A percentile compares a stretch with the other conserved stretches of the same genome.
phyloP scores from a whole-genome alignment of 2,113 vertebrate species.

The Syngnathoides biaculeatus region DNA sequence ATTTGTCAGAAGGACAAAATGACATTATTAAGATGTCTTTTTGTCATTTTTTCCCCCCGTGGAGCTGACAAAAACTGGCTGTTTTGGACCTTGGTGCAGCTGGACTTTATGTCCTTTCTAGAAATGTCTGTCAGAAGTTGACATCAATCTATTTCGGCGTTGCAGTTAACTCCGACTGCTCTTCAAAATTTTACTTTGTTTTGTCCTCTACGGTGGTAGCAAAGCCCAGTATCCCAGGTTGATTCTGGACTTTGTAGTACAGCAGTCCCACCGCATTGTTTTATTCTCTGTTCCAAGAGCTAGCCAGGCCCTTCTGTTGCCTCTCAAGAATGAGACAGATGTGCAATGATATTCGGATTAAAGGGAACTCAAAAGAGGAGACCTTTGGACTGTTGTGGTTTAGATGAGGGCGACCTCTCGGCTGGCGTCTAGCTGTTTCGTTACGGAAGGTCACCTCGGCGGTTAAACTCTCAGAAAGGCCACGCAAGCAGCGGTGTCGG shows the following conservation, averaged over 20 bases:
- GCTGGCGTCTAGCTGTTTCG: constrained; percentile 50
- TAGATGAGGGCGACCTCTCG: constrained; percentile 49
- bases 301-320: too few relatives aligned
- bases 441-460: constrained; percentile 59
- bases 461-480: constrained; percentile 55
- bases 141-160: background rate
- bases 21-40: constrained; percentile 23
- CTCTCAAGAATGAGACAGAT: background rate
- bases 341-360: constrained; percentile 51
- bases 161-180: background rate
- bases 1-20: constrained; percentile 8
- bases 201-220: too few relatives aligned
- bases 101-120: too few relatives aligned
- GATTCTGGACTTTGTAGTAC: background rate
- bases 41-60: background rate
- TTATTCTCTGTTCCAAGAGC: background rate
- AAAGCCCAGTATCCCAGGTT: too few relatives aligned
- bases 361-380: constrained; percentile 49
- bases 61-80: too few relatives aligned
- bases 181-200: too few relatives aligned
- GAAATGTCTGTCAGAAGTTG: background rate
- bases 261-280: background rate
- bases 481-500: constrained; percentile 54
- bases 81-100: too few relatives aligned
- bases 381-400: constrained; percentile 61